Percentiles rank a stretch among this genome's conserved stretches.
These are phyloP conservation scores for Onychostruthus taczanowskii DNA, from an alignment of 2,113 vertebrate species.

Conservation along the genomic window DNA sequence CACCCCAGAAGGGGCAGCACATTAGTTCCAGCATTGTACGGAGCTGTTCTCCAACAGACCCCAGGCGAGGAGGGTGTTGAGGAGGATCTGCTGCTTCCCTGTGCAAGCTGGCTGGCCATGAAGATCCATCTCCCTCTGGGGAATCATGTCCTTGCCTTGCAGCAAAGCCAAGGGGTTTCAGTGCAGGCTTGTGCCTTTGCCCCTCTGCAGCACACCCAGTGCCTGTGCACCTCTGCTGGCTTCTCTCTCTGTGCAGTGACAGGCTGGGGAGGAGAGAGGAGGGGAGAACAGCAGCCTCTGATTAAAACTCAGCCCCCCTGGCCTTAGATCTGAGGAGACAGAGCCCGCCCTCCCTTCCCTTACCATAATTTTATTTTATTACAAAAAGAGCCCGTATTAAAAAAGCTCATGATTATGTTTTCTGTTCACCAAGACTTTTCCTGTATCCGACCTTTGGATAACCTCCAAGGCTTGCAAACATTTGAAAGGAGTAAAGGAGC, in stretches of 20 bases:
- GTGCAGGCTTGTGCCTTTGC: not conserved
- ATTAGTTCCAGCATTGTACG: rapidly evolving
- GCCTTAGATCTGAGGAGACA: constrained; percentile 64
- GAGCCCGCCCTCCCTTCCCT: constrained; percentile 53
- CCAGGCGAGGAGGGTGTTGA: not conserved
- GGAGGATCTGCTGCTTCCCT: not conserved
- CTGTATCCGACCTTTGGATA: constrained; percentile 81
- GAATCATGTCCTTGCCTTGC: not conserved
- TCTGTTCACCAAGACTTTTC: constrained; percentile 81
- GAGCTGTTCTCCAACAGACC: not conserved
- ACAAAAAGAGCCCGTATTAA: constrained; percentile 69
- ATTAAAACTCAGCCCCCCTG: constrained; percentile 69
- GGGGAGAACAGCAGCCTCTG: constrained; percentile 64
- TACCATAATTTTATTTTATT: constrained; percentile 75
- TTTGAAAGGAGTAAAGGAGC: constrained; percentile 82
- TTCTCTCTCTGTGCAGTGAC: not conserved
- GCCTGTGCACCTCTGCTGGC: not conserved
- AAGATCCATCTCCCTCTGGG: not conserved
- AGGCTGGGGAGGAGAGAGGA: constrained; percentile 45
- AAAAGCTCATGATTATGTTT: constrained; percentile 78
- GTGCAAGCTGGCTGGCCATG: not conserved
- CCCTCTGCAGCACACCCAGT: not conserved
- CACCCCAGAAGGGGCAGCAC: not conserved
- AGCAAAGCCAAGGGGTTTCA: not conserved
- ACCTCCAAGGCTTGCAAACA: constrained; percentile 78